Conservation (phyloP, 2,888 invertebrate species). For the Leptinotarsa haldemani region DNA sequence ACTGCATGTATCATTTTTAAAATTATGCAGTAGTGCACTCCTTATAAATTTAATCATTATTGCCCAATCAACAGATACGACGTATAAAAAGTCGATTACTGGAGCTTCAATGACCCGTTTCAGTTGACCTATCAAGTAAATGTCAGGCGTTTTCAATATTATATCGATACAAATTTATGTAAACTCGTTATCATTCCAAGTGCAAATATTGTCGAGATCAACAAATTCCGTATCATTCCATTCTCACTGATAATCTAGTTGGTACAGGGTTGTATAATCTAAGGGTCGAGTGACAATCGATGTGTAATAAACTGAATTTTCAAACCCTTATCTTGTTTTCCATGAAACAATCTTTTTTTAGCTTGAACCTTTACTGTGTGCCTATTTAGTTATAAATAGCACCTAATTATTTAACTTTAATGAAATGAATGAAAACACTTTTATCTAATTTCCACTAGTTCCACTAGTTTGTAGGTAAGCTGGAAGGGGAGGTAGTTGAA, state of each 20-base stretch:
- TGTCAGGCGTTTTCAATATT: not conserved
- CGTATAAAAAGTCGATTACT: not conserved
- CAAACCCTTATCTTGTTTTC: too few relatives aligned
- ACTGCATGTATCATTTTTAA: not conserved
- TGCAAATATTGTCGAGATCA: slow-evolving; percentile 6
- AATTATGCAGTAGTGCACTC: not conserved
- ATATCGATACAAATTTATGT: not conserved
- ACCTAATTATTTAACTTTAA: too few relatives aligned
- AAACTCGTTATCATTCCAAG: not conserved
- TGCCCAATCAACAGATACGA: not conserved
- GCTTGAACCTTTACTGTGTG: too few relatives aligned
- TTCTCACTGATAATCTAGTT: not conserved
- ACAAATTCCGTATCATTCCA: not conserved
- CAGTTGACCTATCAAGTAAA: slow-evolving; percentile 9
- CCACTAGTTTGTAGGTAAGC: too few relatives aligned
- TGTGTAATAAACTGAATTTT: too few relatives aligned
- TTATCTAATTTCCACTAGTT: too few relatives aligned
- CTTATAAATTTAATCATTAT: not conserved
- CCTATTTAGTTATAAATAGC: too few relatives aligned
- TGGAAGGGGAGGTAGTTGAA: too few relatives aligned
- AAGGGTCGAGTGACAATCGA: not conserved
- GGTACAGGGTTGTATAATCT: not conserved
- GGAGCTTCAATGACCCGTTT: slow-evolving; percentile 6
- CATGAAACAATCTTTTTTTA: too few relatives aligned
- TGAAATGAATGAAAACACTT: too few relatives aligned